Evolutionary conservation across 2,888 invertebrate genomes (phyloP).

Genomic region (Mamestra brassicae): DNA sequence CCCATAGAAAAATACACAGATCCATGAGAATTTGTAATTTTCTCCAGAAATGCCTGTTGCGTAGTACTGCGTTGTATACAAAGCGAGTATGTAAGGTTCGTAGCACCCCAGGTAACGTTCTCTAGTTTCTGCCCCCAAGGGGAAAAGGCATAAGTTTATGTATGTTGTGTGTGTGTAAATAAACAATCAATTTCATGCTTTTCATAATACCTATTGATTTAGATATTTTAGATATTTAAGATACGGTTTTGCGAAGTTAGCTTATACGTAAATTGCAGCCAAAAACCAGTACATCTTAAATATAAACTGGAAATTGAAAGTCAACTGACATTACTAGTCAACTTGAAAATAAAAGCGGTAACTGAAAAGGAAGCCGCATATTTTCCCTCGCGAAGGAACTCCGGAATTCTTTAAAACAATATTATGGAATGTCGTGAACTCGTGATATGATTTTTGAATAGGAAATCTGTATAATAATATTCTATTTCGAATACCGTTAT

Average conservation of each 20-base stretch:
- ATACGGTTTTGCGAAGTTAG: background rate
- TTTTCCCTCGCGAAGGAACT: conserved; percentile 5
- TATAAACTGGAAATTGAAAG: background rate
- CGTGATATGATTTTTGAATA: conserved; percentile 37
- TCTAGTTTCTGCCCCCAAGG: background rate
- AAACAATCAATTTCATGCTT: too few species aligned
- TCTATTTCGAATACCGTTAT: background rate
- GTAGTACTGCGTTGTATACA: too few species aligned
- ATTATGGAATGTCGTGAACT: conserved; percentile 27
- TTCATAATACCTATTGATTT: too few species aligned
- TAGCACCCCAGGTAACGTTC: too few species aligned
- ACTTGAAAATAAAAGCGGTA: conserved; percentile 2
- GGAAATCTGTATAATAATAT: background rate
- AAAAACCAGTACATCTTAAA: background rate
- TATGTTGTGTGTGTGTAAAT: too few species aligned
- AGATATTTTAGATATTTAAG: too few species aligned
- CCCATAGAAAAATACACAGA: too few species aligned
- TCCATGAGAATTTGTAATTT: too few species aligned
- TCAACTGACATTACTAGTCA: background rate
- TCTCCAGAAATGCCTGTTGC: too few species aligned
- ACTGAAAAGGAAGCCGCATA: conserved; percentile 23
- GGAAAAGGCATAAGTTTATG: background rate
- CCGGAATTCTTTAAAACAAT: conserved; percentile 45
- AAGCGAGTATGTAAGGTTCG: too few species aligned
- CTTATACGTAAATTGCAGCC: background rate